A percentile compares a stretch with the other conserved stretches of the same genome.
Conservation (phyloP, 2,888 invertebrate genomes). For the Lapara coniferarum region DNA sequence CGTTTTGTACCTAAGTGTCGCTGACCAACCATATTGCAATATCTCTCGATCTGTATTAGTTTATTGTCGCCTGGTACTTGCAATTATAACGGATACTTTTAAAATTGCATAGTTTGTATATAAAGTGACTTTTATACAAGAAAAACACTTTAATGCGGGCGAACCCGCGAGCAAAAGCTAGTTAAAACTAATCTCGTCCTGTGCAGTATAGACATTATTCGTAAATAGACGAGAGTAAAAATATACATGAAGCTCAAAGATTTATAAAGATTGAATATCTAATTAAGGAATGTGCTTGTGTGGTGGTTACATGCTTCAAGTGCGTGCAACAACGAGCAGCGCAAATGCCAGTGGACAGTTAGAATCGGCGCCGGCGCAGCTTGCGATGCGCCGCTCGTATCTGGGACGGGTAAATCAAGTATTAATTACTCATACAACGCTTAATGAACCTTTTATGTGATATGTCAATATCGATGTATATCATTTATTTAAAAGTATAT, state of each 20-base stretch:
- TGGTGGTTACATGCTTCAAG: conserved; percentile 37
- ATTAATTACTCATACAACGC: conserved; percentile 73
- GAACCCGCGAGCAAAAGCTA: too few species aligned
- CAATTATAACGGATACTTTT: too few species aligned
- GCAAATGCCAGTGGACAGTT: conserved; percentile 77
- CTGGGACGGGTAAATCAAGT: conserved; percentile 76
- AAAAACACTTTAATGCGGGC: too few species aligned
- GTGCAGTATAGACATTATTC: not conserved
- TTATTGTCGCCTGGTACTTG: too few species aligned
- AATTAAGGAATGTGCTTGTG: conserved; percentile 23
- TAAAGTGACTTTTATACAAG: too few species aligned
- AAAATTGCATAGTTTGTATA: too few species aligned
- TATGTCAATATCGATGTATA: conserved; percentile 40
- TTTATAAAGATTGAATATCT: conserved; percentile 23
- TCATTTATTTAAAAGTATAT: conserved; percentile 19
- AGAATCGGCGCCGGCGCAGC: conserved; percentile 73
- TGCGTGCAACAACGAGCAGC: conserved; percentile 56
- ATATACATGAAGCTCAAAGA: not conserved
- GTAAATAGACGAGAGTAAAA: not conserved
- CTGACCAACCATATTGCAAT: too few species aligned
- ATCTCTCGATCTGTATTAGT: too few species aligned
- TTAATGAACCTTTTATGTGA: conserved; percentile 65
- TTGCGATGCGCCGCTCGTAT: conserved; percentile 78
- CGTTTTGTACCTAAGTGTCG: too few species aligned
- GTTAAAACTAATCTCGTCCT: not conserved